Evolutionary conservation across 2,888 invertebrate species (phyloP).

Genomic region (Protodeltote pygarga): DNA sequence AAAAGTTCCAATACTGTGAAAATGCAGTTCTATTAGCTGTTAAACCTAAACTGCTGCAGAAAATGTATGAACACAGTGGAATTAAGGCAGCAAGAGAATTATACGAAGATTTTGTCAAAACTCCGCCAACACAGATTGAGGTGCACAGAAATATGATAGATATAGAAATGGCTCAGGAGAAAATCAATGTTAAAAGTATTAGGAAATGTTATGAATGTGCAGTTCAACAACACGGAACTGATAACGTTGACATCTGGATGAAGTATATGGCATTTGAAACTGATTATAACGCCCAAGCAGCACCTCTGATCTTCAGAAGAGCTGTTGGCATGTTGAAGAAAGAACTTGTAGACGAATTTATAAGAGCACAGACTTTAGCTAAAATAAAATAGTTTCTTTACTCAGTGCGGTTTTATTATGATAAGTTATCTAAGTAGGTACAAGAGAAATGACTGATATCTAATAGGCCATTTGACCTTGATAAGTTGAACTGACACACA

Average conservation of each 20-base stretch:
- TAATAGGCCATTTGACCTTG: conserved; percentile 27
- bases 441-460: conserved; percentile 28
- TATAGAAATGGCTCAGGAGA: conserved; percentile 80
- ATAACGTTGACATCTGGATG: conserved; percentile 90
- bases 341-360: conserved; percentile 83
- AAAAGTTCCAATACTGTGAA: conserved; percentile 80
- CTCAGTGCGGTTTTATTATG: conserved; percentile 36
- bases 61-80: conserved; percentile 81
- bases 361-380: conserved; percentile 82
- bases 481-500: conserved; percentile 20
- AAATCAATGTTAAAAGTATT: conserved; percentile 78
- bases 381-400: conserved; percentile 69
- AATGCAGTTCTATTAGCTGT: conserved; percentile 80
- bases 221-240: conserved; percentile 89
- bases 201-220: conserved; percentile 89
- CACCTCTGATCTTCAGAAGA: conserved; percentile 87
- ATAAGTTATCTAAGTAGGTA: conserved; percentile 38
- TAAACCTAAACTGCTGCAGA: conserved; percentile 88
- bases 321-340: conserved; percentile 88
- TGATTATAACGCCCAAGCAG: conserved; percentile 83
- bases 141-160: conserved; percentile 89
- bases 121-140: conserved; percentile 87
- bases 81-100: conserved; percentile 87
- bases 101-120: conserved; percentile 87
- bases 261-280: conserved; percentile 91